Conservation (phyloP, 2,797 vertebrate genomes). For the Sebastes oblongus region DNA sequence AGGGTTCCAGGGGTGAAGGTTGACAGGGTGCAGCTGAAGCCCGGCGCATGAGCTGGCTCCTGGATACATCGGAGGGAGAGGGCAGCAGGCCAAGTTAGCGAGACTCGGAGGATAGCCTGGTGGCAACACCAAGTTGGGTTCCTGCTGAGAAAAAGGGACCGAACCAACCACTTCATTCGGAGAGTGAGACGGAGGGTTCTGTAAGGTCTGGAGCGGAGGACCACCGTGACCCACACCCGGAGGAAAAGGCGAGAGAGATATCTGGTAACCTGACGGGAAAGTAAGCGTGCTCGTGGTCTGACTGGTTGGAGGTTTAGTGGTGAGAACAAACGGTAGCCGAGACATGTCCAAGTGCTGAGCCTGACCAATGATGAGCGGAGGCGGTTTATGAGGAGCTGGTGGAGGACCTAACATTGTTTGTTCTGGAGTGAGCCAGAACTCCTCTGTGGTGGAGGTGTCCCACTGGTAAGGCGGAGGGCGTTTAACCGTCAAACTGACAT, state of each 20-base stretch:
- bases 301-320: conserved; percentile 90
- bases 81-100: conserved; percentile 91
- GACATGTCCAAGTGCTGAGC: conserved; percentile 93
- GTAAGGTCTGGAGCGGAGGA: conserved; percentile 86
- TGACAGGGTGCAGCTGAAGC: conserved; percentile 93
- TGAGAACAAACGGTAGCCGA: conserved; percentile 90
- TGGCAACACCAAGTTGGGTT: conserved; percentile 87
- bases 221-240: conserved; percentile 83
- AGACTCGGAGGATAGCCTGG: conserved; percentile 91
- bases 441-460: conserved; percentile 91
- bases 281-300: conserved; percentile 86
- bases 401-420: conserved; percentile 86
- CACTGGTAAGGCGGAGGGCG: conserved; percentile 97
- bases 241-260: conserved; percentile 90
- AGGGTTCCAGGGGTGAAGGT: conserved; percentile 94
- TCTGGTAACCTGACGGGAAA: conserved; percentile 90
- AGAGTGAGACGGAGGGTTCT: conserved; percentile 82
- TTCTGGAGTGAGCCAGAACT: conserved; percentile 96
- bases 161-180: conserved; percentile 88
- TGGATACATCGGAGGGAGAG: conserved; percentile 96
- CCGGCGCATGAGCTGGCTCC: conserved; percentile 91
- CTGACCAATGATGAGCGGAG: conserved; percentile 89
- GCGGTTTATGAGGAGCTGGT: conserved; percentile 88
- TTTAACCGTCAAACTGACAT: conserved; percentile 84
- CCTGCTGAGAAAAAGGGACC: conserved; percentile 89